A percentile compares a stretch with the other conserved stretches of the same genome.
Conservation (phyloP, 1,140 invertebrate species). For the Meloidogyne chitwoodi region DNA sequence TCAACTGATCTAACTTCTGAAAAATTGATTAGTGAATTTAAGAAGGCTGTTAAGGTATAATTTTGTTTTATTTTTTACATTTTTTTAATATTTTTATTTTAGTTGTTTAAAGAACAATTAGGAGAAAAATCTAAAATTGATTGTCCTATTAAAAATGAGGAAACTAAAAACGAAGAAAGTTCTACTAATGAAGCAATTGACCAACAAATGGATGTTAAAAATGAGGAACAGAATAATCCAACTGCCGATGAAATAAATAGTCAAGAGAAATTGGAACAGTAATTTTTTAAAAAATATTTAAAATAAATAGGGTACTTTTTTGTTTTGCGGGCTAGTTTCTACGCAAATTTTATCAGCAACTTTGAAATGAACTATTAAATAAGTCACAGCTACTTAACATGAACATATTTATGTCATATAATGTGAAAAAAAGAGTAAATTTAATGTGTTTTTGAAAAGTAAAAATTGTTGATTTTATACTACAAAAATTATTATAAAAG, state of each 20-base stretch:
- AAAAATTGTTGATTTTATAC: no score
- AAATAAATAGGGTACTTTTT: no score
- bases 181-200: not conserved
- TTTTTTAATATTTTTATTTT: slow-evolving; percentile 17
- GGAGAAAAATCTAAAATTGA: not conserved
- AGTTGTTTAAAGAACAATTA: slow-evolving; percentile 27
- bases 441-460: no score
- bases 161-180: not conserved
- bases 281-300: not conserved
- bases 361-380: no score
- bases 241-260: not conserved
- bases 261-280: slow-evolving; percentile 20
- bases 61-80: slow-evolving; percentile 9
- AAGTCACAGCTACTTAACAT: no score
- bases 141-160: not conserved
- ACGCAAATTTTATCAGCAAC: no score
- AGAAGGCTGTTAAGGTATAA: slow-evolving; percentile 14
- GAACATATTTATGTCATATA: no score
- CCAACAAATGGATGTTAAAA: not conserved
- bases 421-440: no score
- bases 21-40: slow-evolving; percentile 10
- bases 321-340: no score
- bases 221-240: not conserved
- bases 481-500: no score
- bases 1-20: slow-evolving; percentile 20